These are phyloP conservation scores for Gymnoscopelus braueri DNA, from an alignment of 2,797 vertebrate species.

Conservation along the genomic window DNA sequence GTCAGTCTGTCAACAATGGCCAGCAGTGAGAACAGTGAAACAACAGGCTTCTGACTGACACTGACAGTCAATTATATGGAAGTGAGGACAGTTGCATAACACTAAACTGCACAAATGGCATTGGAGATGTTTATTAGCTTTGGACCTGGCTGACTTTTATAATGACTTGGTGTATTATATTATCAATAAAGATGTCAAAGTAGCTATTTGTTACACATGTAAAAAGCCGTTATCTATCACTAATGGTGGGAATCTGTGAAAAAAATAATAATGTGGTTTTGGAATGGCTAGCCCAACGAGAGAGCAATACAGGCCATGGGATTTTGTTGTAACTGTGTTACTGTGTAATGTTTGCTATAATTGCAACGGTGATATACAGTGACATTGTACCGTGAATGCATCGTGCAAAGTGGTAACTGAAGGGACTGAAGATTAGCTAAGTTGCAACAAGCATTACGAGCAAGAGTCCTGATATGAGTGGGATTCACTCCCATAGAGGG, in stretches of 20 bases:
- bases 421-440: background rate
- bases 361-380: background rate
- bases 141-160: slow-evolving; percentile 28
- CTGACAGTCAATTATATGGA: background rate
- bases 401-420: slow-evolving; percentile 3
- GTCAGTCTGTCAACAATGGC: no score
- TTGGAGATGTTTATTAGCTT: slow-evolving; percentile 1
- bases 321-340: background rate
- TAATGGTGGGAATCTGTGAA: slow-evolving; percentile 33
- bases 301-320: background rate
- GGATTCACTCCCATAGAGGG: background rate
- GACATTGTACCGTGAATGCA: background rate
- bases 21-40: background rate
- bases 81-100: background rate
- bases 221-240: no score
- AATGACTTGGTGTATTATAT: background rate
- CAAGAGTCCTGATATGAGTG: background rate
- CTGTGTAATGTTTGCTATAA: background rate
- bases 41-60: background rate
- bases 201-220: no score
- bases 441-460: background rate
- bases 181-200: no score
- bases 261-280: slow-evolving; percentile 9
- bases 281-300: slow-evolving; percentile 26
- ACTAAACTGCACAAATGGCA: background rate